Conservation (phyloP, 2,113 vertebrate species). For the Brachyhypopomus occidentalis region DNA sequence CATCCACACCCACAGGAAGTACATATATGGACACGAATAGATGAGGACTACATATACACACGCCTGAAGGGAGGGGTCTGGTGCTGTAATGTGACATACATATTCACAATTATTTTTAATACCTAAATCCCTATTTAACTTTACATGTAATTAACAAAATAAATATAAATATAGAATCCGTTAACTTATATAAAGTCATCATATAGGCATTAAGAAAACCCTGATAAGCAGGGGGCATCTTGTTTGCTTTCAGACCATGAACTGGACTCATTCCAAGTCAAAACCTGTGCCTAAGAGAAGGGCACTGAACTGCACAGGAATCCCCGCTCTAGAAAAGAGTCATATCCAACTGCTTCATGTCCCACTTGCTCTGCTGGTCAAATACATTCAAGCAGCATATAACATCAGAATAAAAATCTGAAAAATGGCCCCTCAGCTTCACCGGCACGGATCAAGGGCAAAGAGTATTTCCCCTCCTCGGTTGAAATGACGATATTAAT, state of each 20-base stretch:
- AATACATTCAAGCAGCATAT: conserved; percentile 23
- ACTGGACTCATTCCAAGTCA: neutral
- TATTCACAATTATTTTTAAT: neutral
- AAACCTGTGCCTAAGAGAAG: conserved; percentile 14
- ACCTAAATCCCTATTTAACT: no score
- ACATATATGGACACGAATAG: no score
- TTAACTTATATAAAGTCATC: conserved; percentile 1
- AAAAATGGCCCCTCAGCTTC: conserved; percentile 16
- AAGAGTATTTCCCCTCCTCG: neutral
- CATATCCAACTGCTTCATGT: neutral
- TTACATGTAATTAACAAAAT: no score
- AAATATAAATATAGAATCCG: neutral
- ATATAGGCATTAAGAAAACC: conserved; percentile 16
- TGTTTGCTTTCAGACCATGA: neutral
- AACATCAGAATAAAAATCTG: conserved; percentile 28
- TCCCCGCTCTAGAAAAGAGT: neutral
- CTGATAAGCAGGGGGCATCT: conserved; percentile 21
- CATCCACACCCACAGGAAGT: no score
- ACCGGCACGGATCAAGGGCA: conserved; percentile 5
- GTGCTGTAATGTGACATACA: no score
- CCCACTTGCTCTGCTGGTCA: conserved; percentile 20
- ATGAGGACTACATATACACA: no score
- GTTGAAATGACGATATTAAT: conserved; percentile 22
- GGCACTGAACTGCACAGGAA: neutral
- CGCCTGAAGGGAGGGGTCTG: no score